These are phyloP conservation scores for Chaetodon auriga DNA, from an alignment of 2,113 vertebrate species.

Conservation along the genomic window DNA sequence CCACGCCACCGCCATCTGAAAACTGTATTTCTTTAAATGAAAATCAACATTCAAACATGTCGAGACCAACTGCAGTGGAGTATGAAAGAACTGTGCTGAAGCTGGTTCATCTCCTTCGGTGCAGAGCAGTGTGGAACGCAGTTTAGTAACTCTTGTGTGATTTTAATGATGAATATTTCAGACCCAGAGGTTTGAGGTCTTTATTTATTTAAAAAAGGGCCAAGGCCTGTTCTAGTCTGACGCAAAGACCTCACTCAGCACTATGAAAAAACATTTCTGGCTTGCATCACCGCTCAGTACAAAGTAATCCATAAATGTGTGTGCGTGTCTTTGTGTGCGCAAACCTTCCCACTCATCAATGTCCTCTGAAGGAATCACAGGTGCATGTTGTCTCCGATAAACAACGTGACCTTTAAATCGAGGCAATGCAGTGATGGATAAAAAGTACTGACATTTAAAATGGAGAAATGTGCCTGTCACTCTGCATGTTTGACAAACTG, in stretches of 20 bases:
- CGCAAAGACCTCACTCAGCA: constrained; percentile 69
- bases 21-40: constrained; percentile 3
- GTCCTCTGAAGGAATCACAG: constrained; percentile 50
- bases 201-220: constrained; percentile 81
- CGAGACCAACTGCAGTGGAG: not conserved
- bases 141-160: constrained; percentile 66
- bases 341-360: not conserved
- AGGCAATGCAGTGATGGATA: constrained; percentile 62
- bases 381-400: constrained; percentile 49
- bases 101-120: constrained; percentile 35
- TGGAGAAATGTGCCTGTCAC: constrained; percentile 29
- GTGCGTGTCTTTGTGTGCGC: not conserved
- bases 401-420: constrained; percentile 72
- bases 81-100: constrained; percentile 38
- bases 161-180: constrained; percentile 81
- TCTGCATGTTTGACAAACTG: constrained; percentile 57
- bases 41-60: constrained; percentile 30
- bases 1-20: not conserved
- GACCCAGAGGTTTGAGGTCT: constrained; percentile 60
- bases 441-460: constrained; percentile 76
- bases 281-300: constrained; percentile 50
- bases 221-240: constrained; percentile 65
- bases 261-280: constrained; percentile 33
- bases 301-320: constrained; percentile 9
- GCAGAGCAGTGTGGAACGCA: constrained; percentile 31